Base-by-base conservation (phyloP, 2,888 invertebrate genomes). In the Nowickia ferox region DNA sequence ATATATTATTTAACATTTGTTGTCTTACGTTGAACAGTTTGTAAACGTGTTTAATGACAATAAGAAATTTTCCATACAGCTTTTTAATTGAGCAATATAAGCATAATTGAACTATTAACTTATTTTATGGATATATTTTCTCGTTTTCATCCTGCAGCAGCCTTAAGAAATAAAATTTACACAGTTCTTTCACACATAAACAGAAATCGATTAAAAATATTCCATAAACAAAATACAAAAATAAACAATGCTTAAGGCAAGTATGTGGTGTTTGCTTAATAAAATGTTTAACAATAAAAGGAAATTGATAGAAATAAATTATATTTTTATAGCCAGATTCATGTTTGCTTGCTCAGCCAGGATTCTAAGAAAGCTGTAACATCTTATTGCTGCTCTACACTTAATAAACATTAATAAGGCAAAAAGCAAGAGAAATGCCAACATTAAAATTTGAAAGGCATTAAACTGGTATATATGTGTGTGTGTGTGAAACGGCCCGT, bases 221-320 rank as follows among this genome's bases (percentile, higher is more conserved):
- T 53, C 10, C 9, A 6, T 53, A 38, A n/a, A 38, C 9, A 57
- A 1, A 6, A 57, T 57, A 15, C 38, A 71, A 55, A 57, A 44
- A 30, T 2, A 30, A 30, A 4, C 42, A 57, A 30, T 30, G 38
- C 51, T 19, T 51, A 22, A 48, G 61, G 69, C 68, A 77, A 61
- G 13, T 78, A 61, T 68, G 6, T 77, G 48, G 57, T 61, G 61
- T 78, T 69, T 69, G 53, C 69, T 61, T 42, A 46, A 78, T 61
- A 61, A 78, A 78, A 63, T 51, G 51, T 63, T 17, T 40, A 59
- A 40, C 51, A 78, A 78, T 69, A 63, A 61, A 78, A 42, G 51
- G 44, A 78, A 61, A 69, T 61, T 69, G 63, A 69, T 11, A 69
- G 53, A 75, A 61, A 63, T 63, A 51, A 48, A 63, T 42, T 22